Evolutionary conservation across 2,797 vertebrate species (phyloP).

Genomic region (Pangasius macronema): DNA sequence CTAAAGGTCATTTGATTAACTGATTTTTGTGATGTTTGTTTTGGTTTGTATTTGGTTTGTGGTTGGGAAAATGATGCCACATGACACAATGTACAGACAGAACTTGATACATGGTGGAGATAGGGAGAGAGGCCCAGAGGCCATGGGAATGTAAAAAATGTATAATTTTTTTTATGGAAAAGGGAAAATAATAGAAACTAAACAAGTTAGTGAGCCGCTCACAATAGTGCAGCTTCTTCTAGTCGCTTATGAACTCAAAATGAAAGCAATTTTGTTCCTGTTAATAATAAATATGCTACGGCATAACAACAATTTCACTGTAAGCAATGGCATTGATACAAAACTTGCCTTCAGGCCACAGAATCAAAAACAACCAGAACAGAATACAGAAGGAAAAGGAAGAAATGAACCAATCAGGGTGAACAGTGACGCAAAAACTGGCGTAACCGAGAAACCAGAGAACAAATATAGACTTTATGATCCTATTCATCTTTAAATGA

Average conservation of each 20-base stretch:
- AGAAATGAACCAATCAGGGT: neutral
- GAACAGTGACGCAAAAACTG: neutral
- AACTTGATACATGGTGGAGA: neutral
- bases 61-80: neutral
- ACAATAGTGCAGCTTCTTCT: neutral
- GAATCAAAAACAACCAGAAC: neutral
- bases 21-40: neutral
- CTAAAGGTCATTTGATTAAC: neutral
- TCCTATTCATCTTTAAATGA: neutral
- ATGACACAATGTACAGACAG: neutral
- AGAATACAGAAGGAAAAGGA: neutral
- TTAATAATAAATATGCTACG: neutral
- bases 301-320: neutral
- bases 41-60: too few relatives aligned
- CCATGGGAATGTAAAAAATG: neutral
- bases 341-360: neutral
- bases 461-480: neutral
- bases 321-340: neutral
- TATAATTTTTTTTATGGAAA: neutral
- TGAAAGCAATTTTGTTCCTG: neutral
- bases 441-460: neutral
- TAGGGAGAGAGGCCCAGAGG: neutral
- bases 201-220: neutral
- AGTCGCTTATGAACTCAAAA: neutral
- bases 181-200: neutral